A percentile compares a stretch with the other conserved stretches of the same genome.
These are phyloP conservation scores for Macrobrachium rosenbergii DNA, from an alignment of 1,140 invertebrate species.

Conservation along the genomic window DNA sequence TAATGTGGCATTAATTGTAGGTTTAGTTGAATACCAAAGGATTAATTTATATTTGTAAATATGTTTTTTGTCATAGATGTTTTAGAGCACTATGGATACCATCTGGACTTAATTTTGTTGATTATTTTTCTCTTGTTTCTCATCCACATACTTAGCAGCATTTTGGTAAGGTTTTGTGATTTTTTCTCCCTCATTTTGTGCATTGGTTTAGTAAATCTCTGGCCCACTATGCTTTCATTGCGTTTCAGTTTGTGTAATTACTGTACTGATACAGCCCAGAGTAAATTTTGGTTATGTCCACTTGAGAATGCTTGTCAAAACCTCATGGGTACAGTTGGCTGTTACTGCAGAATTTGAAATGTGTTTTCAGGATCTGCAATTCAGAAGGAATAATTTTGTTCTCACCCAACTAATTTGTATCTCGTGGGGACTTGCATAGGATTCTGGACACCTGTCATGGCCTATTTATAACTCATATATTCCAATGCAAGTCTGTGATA, in stretches of 20 bases:
- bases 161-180: conserved; percentile 46
- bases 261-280: too few relatives aligned
- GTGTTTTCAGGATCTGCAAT: too few relatives aligned
- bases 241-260: neutral
- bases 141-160: conserved; percentile 33
- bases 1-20: neutral
- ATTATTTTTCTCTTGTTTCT: conserved; percentile 46
- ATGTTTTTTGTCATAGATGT: neutral
- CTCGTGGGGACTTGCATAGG: too few relatives aligned
- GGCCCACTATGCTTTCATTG: neutral
- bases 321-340: too few relatives aligned
- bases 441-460: too few relatives aligned
- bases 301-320: too few relatives aligned
- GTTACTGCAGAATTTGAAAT: too few relatives aligned
- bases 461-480: too few relatives aligned
- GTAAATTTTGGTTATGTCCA: neutral
- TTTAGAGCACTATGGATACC: conserved; percentile 1
- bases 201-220: neutral
- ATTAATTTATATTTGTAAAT: conserved; percentile 49
- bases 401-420: too few relatives aligned
- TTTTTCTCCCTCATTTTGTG: conserved; percentile 40
- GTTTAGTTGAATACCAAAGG: conserved; percentile 41
- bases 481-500: too few relatives aligned
- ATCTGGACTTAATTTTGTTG: conserved; percentile 58
- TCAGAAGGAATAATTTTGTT: too few relatives aligned